These are phyloP conservation scores for Dinomys branickii DNA, from an alignment of 2,113 vertebrate species.

Conservation along the genomic window DNA sequence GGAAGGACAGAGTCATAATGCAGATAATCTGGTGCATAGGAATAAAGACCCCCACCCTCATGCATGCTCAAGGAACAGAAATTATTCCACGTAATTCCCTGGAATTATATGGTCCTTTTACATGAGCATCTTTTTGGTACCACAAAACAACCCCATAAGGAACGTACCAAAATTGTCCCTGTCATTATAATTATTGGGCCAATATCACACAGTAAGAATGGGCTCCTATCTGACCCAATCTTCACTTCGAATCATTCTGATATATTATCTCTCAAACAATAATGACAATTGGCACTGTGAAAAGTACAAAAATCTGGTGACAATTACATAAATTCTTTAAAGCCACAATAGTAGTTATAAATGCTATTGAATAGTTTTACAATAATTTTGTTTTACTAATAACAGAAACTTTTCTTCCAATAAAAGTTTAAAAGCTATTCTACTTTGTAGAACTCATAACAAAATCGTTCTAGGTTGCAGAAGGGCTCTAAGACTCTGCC, in stretches of 20 bases:
- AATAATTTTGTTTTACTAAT: not conserved
- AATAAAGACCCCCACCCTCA: not conserved
- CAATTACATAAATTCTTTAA: not conserved
- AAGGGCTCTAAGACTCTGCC: not conserved
- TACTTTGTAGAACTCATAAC: not conserved
- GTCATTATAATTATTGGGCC: not conserved
- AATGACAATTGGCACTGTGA: not conserved
- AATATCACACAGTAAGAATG: not conserved
- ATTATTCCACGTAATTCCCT: not conserved
- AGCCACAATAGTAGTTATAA: not conserved
- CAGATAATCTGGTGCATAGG: not conserved
- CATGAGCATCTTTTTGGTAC: not conserved
- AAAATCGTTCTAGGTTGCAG: not conserved
- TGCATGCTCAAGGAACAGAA: not conserved
- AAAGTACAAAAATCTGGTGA: not conserved
- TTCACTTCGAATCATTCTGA: not conserved
- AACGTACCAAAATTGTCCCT: not conserved
- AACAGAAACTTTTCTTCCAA: slow-evolving; percentile 13
- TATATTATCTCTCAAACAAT: not conserved
- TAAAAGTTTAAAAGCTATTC: not conserved
- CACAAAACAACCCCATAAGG: not conserved
- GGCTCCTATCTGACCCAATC: not conserved
- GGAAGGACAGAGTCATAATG: not conserved
- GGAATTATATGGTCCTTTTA: not conserved
- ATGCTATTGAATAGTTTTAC: not conserved